Evolutionary conservation across 1,140 invertebrate species (phyloP).

Genomic region (Trichonephila inaurata): DNA sequence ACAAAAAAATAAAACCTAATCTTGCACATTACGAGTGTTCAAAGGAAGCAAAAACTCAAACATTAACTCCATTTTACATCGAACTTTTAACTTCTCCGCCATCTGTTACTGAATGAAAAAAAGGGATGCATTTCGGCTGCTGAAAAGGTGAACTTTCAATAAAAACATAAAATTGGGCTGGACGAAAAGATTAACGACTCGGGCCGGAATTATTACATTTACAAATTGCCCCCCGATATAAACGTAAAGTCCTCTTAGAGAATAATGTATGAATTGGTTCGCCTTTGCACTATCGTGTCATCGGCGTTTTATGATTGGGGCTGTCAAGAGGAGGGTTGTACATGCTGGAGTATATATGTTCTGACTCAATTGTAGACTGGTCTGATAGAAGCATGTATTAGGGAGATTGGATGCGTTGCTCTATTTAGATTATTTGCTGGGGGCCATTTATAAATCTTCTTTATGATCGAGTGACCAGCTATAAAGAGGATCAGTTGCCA

Average conservation of each 20-base stretch:
- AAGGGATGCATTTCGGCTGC: not conserved
- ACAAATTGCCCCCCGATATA: conserved; percentile 49
- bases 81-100: conserved; percentile 9
- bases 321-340: not conserved
- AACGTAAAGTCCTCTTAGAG: conserved; percentile 11
- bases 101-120: conserved; percentile 36
- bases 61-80: not conserved
- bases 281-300: conserved; percentile 16
- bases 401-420: conserved; percentile 45
- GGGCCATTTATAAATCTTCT: not conserved
- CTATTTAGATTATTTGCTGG: not conserved
- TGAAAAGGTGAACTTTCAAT: not conserved
- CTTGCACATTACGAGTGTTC: not conserved
- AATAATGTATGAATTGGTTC: conserved; percentile 62
- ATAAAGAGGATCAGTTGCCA: too few relatives aligned
- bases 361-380: not conserved
- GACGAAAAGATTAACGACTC: conserved; percentile 47
- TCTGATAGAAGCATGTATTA: conserved; percentile 12
- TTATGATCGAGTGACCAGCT: not conserved
- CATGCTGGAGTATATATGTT: not conserved
- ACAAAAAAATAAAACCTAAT: not conserved
- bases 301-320: conserved; percentile 53
- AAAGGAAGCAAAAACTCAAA: not conserved
- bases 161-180: conserved; percentile 3
- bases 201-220: conserved; percentile 59